These are phyloP conservation scores for Papilio gigon DNA, from an alignment of 2,888 invertebrate species.

Conservation along the genomic window DNA sequence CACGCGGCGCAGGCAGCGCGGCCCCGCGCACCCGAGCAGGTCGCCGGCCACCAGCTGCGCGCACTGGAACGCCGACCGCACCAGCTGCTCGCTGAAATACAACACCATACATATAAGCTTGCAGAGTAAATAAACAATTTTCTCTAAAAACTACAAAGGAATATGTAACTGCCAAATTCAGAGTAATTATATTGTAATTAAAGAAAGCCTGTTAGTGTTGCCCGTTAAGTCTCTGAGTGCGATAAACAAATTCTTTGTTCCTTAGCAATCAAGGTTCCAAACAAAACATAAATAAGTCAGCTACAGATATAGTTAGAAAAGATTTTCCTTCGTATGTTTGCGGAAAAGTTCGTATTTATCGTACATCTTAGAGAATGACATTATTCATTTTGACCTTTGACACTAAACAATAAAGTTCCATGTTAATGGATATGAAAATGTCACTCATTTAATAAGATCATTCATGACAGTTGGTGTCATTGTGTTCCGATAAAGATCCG, in stretches of 20 bases:
- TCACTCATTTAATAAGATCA: too few relatives aligned
- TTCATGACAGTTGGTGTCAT: too few relatives aligned
- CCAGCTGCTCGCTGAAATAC: constrained; percentile 89
- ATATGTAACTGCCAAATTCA: neutral
- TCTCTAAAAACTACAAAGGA: too few relatives aligned
- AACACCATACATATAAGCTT: neutral
- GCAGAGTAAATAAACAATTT: neutral
- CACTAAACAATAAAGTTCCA: too few relatives aligned
- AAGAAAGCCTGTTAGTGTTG: neutral
- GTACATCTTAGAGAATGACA: too few relatives aligned
- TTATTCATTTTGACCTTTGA: too few relatives aligned
- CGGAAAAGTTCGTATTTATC: too few relatives aligned
- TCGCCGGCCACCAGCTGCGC: constrained; percentile 97
- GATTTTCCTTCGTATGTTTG: too few relatives aligned
- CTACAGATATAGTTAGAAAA: too few relatives aligned
- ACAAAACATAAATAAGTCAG: neutral
- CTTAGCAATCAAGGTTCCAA: too few relatives aligned
- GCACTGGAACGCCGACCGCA: constrained; percentile 97
- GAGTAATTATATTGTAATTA: neutral
- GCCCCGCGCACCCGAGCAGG: constrained; percentile 93
- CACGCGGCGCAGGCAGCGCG: constrained; percentile 93
- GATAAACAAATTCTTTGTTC: neutral
- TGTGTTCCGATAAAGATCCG: too few relatives aligned
- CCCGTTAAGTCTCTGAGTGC: neutral
- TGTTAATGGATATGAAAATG: too few relatives aligned